Percentiles rank a stretch among this genome's conserved stretches.
These are phyloP conservation scores for Atrichornis clamosus DNA, from an alignment of 2,113 vertebrate species.

Conservation along the genomic window DNA sequence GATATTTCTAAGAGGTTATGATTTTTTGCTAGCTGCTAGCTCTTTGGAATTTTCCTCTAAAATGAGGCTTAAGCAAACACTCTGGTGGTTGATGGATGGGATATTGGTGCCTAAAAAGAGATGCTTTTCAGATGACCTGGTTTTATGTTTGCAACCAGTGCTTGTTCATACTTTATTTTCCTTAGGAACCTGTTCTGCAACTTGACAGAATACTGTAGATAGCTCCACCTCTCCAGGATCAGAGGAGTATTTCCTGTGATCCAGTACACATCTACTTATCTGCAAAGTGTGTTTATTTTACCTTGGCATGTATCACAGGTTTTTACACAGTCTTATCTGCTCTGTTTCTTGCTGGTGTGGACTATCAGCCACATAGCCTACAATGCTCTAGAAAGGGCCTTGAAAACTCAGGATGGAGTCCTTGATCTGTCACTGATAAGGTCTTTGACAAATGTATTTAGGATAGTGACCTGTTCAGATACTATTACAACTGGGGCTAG, in stretches of 20 bases:
- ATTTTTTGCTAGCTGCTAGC: not conserved
- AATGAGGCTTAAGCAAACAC: not conserved
- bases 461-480: not conserved
- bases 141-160: not conserved
- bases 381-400: not conserved
- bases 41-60: not conserved
- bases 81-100: not conserved
- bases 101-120: not conserved
- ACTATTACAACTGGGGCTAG: not conserved
- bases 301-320: not conserved
- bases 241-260: not conserved
- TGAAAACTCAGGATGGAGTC: not conserved
- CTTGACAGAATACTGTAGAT: not conserved
- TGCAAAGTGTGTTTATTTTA: not conserved
- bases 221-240: not conserved
- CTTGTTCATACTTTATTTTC: not conserved
- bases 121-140: not conserved
- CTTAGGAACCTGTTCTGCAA: not conserved
- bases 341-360: not conserved
- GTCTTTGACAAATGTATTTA: not conserved
- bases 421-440: not conserved
- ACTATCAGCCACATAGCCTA: not conserved
- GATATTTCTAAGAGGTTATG: not conserved
- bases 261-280: not conserved
- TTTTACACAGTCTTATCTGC: not conserved